A percentile compares a stretch with the other conserved stretches of the same genome.
Conservation (phyloP, 2,797 vertebrate species). For the Protosalanx chinensis region DNA sequence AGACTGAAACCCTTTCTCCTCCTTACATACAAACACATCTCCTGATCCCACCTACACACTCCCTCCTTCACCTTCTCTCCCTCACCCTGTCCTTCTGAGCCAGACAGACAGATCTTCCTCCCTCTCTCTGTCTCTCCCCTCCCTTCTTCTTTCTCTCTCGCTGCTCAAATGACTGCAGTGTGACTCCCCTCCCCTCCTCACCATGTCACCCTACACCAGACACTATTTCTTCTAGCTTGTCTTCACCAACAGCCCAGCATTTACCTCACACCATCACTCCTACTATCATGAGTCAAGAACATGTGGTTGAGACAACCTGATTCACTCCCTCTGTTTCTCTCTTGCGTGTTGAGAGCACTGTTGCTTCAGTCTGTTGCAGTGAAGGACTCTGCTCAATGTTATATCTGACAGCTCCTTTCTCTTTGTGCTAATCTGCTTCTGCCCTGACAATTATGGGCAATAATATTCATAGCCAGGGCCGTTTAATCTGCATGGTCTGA, state of each 20-base stretch:
- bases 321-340: constrained; percentile 6
- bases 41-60: not conserved
- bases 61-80: not conserved
- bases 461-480: not conserved
- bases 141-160: not conserved
- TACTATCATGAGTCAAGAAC: constrained; percentile 1
- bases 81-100: constrained; percentile 46
- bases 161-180: constrained; percentile 24
- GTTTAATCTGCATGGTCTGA: constrained; percentile 15
- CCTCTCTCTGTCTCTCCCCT: constrained; percentile 13
- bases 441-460: constrained; percentile 26
- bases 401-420: constrained; percentile 41
- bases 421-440: constrained; percentile 15
- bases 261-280: not conserved
- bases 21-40: not conserved
- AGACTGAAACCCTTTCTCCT: constrained; percentile 25
- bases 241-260: no score
- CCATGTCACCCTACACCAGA: constrained; percentile 25
- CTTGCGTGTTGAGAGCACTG: constrained; percentile 22
- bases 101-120: constrained; percentile 9
- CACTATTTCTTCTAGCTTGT: not conserved
- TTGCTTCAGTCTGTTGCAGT: constrained; percentile 5
- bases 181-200: constrained; percentile 33
- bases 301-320: no score
- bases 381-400: constrained; percentile 1